Evolutionary conservation across 2,797 vertebrate species (phyloP), one percentile per base, ranked within the genome.

Genomic region (Sternotherus odoratus): DNA sequence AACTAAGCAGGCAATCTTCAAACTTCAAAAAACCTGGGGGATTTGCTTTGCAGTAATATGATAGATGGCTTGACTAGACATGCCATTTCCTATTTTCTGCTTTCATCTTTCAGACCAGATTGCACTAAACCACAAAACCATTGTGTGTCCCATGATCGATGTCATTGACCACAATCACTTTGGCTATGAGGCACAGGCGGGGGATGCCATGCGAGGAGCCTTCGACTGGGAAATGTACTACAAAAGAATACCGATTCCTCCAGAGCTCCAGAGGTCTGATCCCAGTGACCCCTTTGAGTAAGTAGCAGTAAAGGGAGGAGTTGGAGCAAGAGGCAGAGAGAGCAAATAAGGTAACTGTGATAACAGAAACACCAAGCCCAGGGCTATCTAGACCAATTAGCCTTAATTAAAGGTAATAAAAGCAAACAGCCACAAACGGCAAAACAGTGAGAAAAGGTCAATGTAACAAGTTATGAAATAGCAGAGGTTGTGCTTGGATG

Each of bases 161-260:
- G 99, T 99, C 98, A 99, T 99, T 95, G 98, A 99, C 98, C 99
- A 99, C 98, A 99, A 99, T 97, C 98, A 99, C 98, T 99, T 99
- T 97, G 99, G 99, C 94, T 99, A 99, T 36, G 99, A 99, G 97
- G 98, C 98, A 1, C 99, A 99, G 97, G 98, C 98, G 1, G 99
- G 99, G 78, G 99, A 99, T 17, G 98, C 99, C 96, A 99, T 99
- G 99, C 97, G 99, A 93, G 99, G 99, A 92, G 99, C 99, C 92
- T 99, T 99, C 92, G 99, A 99, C 98, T 99, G 99, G 99, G 99
- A 99, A 97, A 99, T 99, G 99, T 99, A 99, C 98, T 99, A 99
- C 98, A 99, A 99, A 97, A 98, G 99, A 95, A 99, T 99, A 51
- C 99, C 99, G 78, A 99, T 99, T 95, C 99, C 99, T 87, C 96